Evolutionary conservation across 2,888 invertebrate species (phyloP).

Genomic region (Leucania comma): DNA sequence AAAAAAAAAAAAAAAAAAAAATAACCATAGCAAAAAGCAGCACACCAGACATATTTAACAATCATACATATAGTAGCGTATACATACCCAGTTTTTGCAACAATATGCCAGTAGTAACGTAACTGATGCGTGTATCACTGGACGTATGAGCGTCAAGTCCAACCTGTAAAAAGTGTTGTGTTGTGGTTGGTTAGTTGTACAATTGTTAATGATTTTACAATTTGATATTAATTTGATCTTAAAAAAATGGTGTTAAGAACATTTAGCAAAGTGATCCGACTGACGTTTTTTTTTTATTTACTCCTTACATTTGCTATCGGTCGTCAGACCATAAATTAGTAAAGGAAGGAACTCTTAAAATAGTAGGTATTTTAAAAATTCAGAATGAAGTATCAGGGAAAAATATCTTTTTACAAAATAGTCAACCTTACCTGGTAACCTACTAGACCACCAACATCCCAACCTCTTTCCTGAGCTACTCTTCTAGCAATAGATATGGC

Average conservation of each 20-base stretch:
- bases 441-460: constrained; percentile 95
- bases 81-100: constrained; percentile 93
- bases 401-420: neutral
- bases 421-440: constrained; percentile 95
- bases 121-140: constrained; percentile 94
- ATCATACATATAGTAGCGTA: neutral
- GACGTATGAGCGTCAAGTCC: constrained; percentile 92
- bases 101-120: constrained; percentile 97
- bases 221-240: too few relatives aligned
- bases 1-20: too few relatives aligned
- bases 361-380: neutral
- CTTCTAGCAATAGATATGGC: constrained; percentile 97
- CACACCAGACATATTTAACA: neutral
- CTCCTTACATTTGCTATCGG: too few relatives aligned
- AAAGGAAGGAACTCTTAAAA: too few relatives aligned
- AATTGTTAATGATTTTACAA: too few relatives aligned
- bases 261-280: too few relatives aligned
- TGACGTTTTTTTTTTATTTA: too few relatives aligned
- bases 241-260: too few relatives aligned
- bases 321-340: too few relatives aligned
- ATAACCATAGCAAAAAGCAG: neutral
- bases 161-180: constrained; percentile 91
- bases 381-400: neutral
- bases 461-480: constrained; percentile 95
- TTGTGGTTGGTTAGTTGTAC: too few relatives aligned